Percentiles rank a stretch among this genome's conserved stretches.
Evolutionary conservation across 1,140 invertebrate genomes (phyloP).

Genomic region (Saccostrea glomerata): DNA sequence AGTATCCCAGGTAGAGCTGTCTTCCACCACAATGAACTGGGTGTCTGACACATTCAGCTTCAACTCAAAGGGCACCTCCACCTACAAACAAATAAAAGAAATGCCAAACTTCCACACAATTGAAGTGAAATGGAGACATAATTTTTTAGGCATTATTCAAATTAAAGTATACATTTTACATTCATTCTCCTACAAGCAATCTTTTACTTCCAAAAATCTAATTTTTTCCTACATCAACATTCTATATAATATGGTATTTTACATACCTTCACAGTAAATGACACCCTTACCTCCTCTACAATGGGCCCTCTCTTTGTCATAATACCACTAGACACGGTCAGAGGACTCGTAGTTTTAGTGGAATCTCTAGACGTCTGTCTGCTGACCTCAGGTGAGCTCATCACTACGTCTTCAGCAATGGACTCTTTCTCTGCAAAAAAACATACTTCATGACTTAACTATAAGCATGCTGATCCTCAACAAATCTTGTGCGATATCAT

Average conservation of each 20-base stretch:
- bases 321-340: conserved; percentile 78
- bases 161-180: background rate
- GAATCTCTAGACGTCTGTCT: background rate
- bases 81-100: conserved; percentile 52
- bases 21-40: conserved; percentile 95
- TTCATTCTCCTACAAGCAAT: too few species aligned
- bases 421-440: background rate
- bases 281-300: conserved; percentile 45
- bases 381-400: background rate
- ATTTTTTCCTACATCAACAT: too few species aligned
- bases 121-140: background rate
- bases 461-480: too few species aligned
- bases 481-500: background rate
- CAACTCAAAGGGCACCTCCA: conserved; percentile 86
- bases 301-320: conserved; percentile 78
- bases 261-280: too few species aligned
- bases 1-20: conserved; percentile 90
- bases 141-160: background rate
- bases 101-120: background rate
- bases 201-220: too few species aligned
- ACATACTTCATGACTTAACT: background rate
- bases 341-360: conserved; percentile 63
- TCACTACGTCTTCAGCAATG: background rate
- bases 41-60: conserved; percentile 97
- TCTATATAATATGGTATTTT: too few species aligned